Base-by-base conservation (phyloP, 2,113 vertebrate species). In the Dicrurus megarhynchus region DNA sequence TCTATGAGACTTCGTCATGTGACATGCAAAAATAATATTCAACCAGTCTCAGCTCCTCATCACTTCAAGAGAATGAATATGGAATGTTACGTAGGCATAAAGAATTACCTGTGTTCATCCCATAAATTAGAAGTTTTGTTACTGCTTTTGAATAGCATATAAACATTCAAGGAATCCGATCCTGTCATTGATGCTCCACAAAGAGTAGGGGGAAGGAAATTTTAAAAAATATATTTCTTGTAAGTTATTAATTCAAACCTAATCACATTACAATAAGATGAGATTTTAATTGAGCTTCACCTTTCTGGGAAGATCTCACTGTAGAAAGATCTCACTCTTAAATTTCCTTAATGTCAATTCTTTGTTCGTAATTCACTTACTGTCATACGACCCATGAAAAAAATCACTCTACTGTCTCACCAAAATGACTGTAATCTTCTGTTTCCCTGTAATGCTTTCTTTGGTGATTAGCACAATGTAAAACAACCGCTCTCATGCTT, bases 1-100 rank as follows among this genome's bases (percentile, higher is more conserved):
- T 44, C 67, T 49, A 5, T 68, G 18, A 64, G 12, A 59, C 7
- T 75, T 7, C 4, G 1, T 23, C 3, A 0, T 9, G 10, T 44
- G 39, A 65, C 6, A 18, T 35, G 28, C 3, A 81, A 76, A 79
- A 88, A 33, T 30, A 24, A 4, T 24, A n/a, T 57, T 64, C 69
- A 76, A 56, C 7, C 6, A 44, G 13, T 47, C 30, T 75, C 37
- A 88, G 10, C 14, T 5, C 4, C 27, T 68, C 30, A 35, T 39
- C 19, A 6, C 6, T 80, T 80, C 30, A 39, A 61, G 59, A 73
- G 10, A 85, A 24, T 1, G 1, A 83, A 39, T 52, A 71, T 20
- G 22, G 22, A 50, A 47, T 26, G 5, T 47, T 59, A 63, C 0
- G 1, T 7, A 56, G 16, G 8, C 30, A 64, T 59, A 42, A 55